Base-by-base conservation (phyloP, 2,888 invertebrate species). In the Tiphia femorata region DNA sequence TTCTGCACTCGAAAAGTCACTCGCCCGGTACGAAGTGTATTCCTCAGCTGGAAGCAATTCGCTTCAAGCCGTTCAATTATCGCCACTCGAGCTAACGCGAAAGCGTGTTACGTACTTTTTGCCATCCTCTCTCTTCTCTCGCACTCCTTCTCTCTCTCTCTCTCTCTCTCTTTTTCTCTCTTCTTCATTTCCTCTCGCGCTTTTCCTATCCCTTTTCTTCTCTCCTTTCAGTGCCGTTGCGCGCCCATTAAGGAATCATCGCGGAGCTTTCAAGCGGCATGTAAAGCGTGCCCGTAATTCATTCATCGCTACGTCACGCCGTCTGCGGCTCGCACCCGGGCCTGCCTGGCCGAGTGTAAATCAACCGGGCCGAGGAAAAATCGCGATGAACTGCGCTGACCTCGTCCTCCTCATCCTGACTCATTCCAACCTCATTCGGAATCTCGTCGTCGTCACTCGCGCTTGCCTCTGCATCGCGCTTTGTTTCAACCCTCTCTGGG, bases 11-110 rank as follows among this genome's bases (percentile, higher is more conserved):
- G 33, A n/a, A 33, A 33, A 2, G 12, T 33, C 8, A 7, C 33
- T 3, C 30, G 30, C 30, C 30, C 30, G 10, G 33, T 14, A 47
- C 37, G 25, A n/a, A 14, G 12, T 33, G 48, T 43, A 48, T 49
- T 25, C 43, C 51, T 53, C 49, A 25, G 21, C 19, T 17, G 42
- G 19, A 29, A 53, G 44, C 50, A 41, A 49, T 57, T 56, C 43
- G 49, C 53, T 56, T 20, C 42, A 41, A 58, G 48, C 67, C 23
- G 57, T 57, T 59, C 67, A 62, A 67, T 67, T 67, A 64, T 67
- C 64, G 50, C 52, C 61, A 67, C 67, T 67, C 59, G 61, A 67
- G 42, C 61, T 25, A 61, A 64, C 61, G 42, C 40, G 49, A 35
- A 59, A 37, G 57, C 56, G 61, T 30, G n/a, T 48, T 41, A 8